phyloP scores from a whole-genome alignment of 2,113 vertebrate species.

The Symphodus melops region DNA sequence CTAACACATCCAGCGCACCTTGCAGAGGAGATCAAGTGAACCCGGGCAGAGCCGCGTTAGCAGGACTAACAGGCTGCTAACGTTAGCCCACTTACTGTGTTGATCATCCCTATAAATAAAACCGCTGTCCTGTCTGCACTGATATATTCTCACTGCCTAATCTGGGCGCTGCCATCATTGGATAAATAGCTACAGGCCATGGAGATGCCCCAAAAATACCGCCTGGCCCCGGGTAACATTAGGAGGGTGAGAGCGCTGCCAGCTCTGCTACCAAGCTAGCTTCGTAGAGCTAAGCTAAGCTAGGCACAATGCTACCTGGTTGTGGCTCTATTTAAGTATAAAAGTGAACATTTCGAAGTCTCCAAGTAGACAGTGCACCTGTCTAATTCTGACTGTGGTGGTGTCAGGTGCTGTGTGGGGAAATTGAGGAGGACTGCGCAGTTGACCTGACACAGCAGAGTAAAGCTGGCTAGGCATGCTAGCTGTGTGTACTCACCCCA shows the following conservation, averaged over 20 bases:
- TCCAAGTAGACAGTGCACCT: slow-evolving; percentile 30
- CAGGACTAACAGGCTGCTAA: slow-evolving; percentile 50
- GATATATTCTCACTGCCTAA: slow-evolving; percentile 26
- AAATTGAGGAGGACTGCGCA: slow-evolving; percentile 42
- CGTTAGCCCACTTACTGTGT: slow-evolving; percentile 37
- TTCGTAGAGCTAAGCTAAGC: slow-evolving; percentile 63
- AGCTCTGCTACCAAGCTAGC: slow-evolving; percentile 62
- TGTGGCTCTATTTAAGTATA: neutral
- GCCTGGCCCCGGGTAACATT: slow-evolving; percentile 29
- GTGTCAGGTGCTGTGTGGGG: slow-evolving; percentile 11
- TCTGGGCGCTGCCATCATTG: slow-evolving; percentile 30
- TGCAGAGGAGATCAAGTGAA: slow-evolving; percentile 64
- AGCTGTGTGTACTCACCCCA: slow-evolving; percentile 87
- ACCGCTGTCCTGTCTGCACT: slow-evolving; percentile 1
- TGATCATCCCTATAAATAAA: slow-evolving; percentile 55
- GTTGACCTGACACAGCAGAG: slow-evolving; percentile 48
- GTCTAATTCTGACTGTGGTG: neutral
- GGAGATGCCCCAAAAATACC: slow-evolving; percentile 30
- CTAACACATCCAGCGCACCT: slow-evolving; percentile 67
- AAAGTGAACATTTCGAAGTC: neutral
- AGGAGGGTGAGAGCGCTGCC: slow-evolving; percentile 42
- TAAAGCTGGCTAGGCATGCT: slow-evolving; percentile 48
- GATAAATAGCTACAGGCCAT: slow-evolving; percentile 13
- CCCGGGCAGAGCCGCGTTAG: slow-evolving; percentile 47
- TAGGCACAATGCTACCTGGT: slow-evolving; percentile 54